phyloP scores from a whole-genome alignment of 2,888 invertebrate genomes.

The Cosmia trapezina region DNA sequence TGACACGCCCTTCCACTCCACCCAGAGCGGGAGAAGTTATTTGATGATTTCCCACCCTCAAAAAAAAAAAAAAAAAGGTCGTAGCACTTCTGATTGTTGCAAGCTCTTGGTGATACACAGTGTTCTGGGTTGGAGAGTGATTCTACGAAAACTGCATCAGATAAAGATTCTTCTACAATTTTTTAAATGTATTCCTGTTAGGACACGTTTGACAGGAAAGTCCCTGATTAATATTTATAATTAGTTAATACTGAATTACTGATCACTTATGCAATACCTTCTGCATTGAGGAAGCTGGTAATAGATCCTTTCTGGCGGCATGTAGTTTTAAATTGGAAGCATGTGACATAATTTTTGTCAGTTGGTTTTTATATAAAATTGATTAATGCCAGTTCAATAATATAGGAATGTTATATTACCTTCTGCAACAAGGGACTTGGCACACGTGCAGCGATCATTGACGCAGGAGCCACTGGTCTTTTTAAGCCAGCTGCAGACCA shows the following conservation, averaged over 20 bases:
- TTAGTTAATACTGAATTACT: no score
- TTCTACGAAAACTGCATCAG: neutral
- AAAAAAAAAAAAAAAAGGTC: no score
- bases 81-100: constrained; percentile 27
- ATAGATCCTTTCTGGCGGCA: no score
- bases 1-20: no score
- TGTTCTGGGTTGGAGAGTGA: neutral
- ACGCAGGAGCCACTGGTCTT: constrained; percentile 26
- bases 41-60: no score
- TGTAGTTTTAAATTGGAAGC: no score
- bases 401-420: neutral
- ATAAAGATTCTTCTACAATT: no score
- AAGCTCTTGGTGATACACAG: constrained; percentile 11
- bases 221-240: neutral
- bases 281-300: no score
- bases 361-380: neutral
- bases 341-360: no score
- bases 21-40: no score
- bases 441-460: constrained; percentile 41
- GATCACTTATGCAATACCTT: no score
- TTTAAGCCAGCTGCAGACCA: constrained; percentile 13
- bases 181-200: no score
- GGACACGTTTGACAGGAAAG: neutral
- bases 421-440: neutral
- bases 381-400: neutral